Conservation (phyloP, 2,888 invertebrate genomes). For the Eupithecia subfuscata region DNA sequence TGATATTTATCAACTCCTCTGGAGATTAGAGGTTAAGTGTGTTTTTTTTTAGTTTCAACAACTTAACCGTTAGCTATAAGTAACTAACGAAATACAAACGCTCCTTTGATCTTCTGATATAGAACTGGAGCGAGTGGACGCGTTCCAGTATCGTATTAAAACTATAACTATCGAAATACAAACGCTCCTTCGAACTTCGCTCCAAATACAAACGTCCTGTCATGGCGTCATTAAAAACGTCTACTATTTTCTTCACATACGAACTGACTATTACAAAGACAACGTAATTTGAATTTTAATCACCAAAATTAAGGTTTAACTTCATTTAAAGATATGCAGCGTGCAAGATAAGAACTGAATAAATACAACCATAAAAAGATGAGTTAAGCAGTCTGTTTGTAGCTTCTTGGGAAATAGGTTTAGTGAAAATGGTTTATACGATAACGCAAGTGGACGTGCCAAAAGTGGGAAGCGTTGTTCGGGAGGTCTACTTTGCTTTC, state of each 20-base stretch:
- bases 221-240: slow-evolving; percentile 17
- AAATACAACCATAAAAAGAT: slow-evolving; percentile 38
- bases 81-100: no score
- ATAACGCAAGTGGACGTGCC: slow-evolving; percentile 17
- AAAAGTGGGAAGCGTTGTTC: slow-evolving; percentile 22
- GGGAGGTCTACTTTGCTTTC: slow-evolving; percentile 35
- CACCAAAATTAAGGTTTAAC: slow-evolving; percentile 18
- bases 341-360: slow-evolving; percentile 38
- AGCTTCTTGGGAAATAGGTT: slow-evolving; percentile 12
- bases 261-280: not conserved
- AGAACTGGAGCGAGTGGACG: not conserved
- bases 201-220: slow-evolving; percentile 17
- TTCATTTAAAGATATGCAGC: slow-evolving; percentile 2
- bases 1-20: no score
- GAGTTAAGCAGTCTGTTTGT: slow-evolving; percentile 24
- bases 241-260: slow-evolving; percentile 12
- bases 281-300: slow-evolving; percentile 27
- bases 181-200: slow-evolving; percentile 20
- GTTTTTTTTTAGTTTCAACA: no score
- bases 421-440: slow-evolving; percentile 38
- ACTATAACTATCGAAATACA: slow-evolving; percentile 9
- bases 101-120: not conserved
- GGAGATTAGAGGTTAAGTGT: no score
- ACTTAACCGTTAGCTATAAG: no score
- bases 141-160: not conserved